Conservation (phyloP, 2,113 vertebrate genomes). For the Rhombomys opimus region DNA sequence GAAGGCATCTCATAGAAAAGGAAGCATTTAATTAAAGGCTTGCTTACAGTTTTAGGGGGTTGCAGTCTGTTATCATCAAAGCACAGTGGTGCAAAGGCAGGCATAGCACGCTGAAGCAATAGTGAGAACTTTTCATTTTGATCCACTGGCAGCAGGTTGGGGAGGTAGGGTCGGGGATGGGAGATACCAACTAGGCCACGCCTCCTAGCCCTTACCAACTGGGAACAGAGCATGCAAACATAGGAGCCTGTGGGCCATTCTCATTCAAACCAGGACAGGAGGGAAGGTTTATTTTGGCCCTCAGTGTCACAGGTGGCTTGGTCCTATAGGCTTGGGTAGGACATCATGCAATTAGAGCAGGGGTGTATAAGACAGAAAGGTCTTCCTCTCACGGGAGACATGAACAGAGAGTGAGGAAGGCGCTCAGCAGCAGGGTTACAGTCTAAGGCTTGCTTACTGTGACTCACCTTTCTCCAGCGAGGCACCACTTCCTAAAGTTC, state of each 20-base stretch:
- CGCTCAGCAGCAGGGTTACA: too few species aligned
- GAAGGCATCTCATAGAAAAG: not conserved
- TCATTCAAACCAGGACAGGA: not conserved
- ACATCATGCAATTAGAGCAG: not conserved
- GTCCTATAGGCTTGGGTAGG: not conserved
- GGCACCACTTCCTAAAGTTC: not conserved
- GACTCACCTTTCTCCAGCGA: not conserved
- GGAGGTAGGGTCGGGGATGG: not conserved
- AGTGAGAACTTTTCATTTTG: not conserved
- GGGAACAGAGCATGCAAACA: not conserved
- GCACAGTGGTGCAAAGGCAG: not conserved
- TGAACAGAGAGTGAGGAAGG: not conserved
- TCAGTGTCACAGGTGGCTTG: not conserved
- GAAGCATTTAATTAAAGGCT: not conserved
- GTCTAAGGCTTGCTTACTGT: not conserved
- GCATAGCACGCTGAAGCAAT: not conserved
- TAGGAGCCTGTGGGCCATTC: not conserved
- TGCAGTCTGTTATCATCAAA: not conserved
- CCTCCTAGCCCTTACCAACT: not conserved
- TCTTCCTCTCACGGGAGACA: not conserved
- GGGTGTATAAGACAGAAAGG: not conserved
- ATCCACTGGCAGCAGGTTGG: not conserved
- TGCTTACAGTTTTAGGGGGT: not conserved
- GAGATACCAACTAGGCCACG: not conserved
- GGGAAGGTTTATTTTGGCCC: not conserved